phyloP scores from a whole-genome alignment of 2,888 invertebrate species.

The Nephrocerus scutellatus region DNA sequence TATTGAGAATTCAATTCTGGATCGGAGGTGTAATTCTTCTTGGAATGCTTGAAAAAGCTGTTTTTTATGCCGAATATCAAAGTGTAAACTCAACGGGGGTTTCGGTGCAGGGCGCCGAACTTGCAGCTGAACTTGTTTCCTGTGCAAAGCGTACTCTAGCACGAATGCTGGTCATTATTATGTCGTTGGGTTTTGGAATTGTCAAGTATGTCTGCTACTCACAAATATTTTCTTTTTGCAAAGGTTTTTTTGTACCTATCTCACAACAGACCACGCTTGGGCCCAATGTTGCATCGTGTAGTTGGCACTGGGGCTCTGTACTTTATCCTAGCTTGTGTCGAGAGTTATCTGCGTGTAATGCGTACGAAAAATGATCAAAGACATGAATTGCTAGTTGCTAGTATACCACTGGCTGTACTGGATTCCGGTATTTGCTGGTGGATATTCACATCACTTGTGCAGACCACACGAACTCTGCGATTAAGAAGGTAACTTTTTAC shows the following conservation, averaged over 20 bases:
- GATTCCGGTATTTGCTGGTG: conserved; percentile 90
- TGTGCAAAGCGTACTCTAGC: conserved; percentile 86
- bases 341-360: conserved; percentile 73
- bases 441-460: conserved; percentile 81
- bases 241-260: conserved; percentile 8
- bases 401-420: conserved; percentile 77
- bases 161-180: conserved; percentile 88
- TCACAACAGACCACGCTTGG: conserved; percentile 68
- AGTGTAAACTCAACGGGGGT: conserved; percentile 64
- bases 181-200: conserved; percentile 91
- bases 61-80: conserved; percentile 84
- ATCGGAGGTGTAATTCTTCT: conserved; percentile 85
- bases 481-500: conserved; percentile 56
- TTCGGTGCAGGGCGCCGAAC: conserved; percentile 62
- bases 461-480: conserved; percentile 82
- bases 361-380: conserved; percentile 57
- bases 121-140: conserved; percentile 85
- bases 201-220: conserved; percentile 64
- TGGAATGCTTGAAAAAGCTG: conserved; percentile 81
- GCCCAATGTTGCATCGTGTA: conserved; percentile 81
- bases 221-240: conserved; percentile 5
- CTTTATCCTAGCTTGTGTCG: conserved; percentile 76
- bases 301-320: conserved; percentile 77
- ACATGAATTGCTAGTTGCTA: conserved; percentile 63
- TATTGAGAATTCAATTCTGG: conserved; percentile 91